phyloP scores from a whole-genome alignment of 1,140 invertebrate genomes.

The Pararge aegeria region DNA sequence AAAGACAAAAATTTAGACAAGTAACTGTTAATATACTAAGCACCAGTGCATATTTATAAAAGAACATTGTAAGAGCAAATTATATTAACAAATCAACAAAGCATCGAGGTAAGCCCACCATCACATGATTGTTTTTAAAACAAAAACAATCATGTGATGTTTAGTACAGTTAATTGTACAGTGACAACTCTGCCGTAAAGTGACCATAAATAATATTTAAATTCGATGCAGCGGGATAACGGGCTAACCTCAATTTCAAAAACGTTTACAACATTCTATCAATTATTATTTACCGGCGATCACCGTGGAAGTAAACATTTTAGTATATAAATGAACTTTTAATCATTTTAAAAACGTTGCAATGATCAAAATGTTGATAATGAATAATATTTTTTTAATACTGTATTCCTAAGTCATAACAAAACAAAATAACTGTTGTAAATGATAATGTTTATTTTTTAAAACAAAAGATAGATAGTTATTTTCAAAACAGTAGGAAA shows the following conservation, averaged over 20 bases:
- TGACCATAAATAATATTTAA: slow-evolving; percentile 16
- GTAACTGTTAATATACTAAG: background rate
- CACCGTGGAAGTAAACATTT: slow-evolving; percentile 18
- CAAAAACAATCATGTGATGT: background rate
- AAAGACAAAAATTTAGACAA: background rate
- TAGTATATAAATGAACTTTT: background rate
- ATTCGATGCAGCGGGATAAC: slow-evolving; percentile 17
- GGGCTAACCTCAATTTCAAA: slow-evolving; percentile 21
- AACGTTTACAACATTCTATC: slow-evolving; percentile 13
- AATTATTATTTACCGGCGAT: slow-evolving; percentile 20
- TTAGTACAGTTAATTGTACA: slow-evolving; percentile 7
- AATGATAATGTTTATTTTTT: no score
- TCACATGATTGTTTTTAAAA: no score
- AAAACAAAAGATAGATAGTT: no score
- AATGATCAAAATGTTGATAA: no score
- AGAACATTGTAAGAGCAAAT: slow-evolving; percentile 18
- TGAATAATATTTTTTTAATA: no score
- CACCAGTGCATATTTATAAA: slow-evolving; percentile 14
- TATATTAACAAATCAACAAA: slow-evolving; percentile 22
- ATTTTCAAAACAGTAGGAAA: no score
- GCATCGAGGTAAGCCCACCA: slow-evolving; percentile 17
- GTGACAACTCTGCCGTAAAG: slow-evolving; percentile 15
- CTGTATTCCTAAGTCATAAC: no score
- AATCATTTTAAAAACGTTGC: no score
- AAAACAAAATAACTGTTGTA: no score